phyloP scores from a whole-genome alignment of 2,113 vertebrate genomes.

The Echinops telfairi region DNA sequence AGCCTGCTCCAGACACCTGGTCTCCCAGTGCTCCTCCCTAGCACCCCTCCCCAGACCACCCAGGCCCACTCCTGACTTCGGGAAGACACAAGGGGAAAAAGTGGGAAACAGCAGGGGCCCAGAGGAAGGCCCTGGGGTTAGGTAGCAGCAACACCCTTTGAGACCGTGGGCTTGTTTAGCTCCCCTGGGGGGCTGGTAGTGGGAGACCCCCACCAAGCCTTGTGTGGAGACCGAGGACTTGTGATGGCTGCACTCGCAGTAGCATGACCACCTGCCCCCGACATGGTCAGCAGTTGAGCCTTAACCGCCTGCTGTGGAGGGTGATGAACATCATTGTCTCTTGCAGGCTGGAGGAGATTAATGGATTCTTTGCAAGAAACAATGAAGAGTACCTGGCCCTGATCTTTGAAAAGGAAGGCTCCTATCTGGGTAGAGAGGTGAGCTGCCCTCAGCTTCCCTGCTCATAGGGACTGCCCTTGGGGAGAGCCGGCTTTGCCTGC shows the following conservation, averaged over 20 bases:
- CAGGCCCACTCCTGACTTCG: background rate
- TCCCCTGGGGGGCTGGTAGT: background rate
- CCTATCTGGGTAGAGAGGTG: constrained; percentile 96
- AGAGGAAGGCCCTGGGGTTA: background rate
- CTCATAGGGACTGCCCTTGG: accelerated
- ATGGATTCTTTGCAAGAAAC: constrained; percentile 91
- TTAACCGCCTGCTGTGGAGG: background rate
- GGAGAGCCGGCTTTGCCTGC: background rate
- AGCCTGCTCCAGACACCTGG: background rate
- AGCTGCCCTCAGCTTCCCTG: background rate
- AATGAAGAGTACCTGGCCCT: constrained; percentile 89
- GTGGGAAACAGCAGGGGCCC: background rate
- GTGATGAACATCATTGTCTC: constrained; percentile 60
- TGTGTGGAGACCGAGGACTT: background rate
- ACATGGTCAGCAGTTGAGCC: background rate
- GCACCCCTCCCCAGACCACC: background rate
- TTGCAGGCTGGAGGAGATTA: constrained; percentile 90
- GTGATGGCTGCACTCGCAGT: accelerated
- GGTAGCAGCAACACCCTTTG: background rate
- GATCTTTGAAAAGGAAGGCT: constrained; percentile 91
- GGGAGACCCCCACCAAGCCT: background rate
- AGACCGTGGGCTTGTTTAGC: background rate
- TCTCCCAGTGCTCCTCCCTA: background rate
- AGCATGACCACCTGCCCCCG: accelerated
- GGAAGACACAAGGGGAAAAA: constrained; percentile 7